A percentile compares a stretch with the other conserved stretches of the same genome.
Conservation (phyloP, 2,797 vertebrate genomes). For the Margarornis squamiger region DNA sequence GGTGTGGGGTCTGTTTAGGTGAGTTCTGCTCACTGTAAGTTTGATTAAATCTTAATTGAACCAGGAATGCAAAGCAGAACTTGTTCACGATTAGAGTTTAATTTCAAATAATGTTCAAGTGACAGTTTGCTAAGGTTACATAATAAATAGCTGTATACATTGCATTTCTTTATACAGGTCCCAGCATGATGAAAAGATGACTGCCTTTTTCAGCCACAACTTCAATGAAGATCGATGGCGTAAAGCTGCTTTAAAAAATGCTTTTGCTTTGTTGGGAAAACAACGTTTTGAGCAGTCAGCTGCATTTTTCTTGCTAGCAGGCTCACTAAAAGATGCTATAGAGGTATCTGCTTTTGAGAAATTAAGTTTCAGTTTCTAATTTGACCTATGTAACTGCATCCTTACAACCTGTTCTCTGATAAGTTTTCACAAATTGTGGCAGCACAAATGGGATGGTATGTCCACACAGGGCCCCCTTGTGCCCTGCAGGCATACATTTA, state of each 20-base stretch:
- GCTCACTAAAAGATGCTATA: constrained; percentile 96
- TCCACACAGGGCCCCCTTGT: not conserved
- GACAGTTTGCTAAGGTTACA: not conserved
- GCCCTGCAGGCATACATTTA: not conserved
- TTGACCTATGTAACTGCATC: not conserved
- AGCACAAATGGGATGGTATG: not conserved
- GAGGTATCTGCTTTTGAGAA: constrained; percentile 81
- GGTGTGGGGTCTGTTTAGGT: constrained; percentile 98
- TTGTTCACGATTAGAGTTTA: not conserved
- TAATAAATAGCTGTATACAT: not conserved
- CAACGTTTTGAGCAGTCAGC: constrained; percentile 98
- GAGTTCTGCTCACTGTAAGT: constrained; percentile 6
- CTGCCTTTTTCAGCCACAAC: constrained; percentile 97
- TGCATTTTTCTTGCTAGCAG: constrained; percentile 96
- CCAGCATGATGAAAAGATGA: constrained; percentile 98
- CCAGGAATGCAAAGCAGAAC: not conserved
- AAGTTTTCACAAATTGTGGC: not conserved
- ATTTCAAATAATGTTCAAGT: not conserved
- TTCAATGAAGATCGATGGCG: constrained; percentile 97
- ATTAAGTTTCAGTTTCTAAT: not conserved
- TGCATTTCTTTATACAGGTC: constrained; percentile 80
- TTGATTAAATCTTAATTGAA: not conserved
- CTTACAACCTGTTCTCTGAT: not conserved
- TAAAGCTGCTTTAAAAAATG: constrained; percentile 97
- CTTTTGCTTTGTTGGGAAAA: constrained; percentile 96